These are phyloP conservation scores for Coregonus ussuriensis DNA, from an alignment of 2,797 vertebrate genomes.

Conservation along the genomic window DNA sequence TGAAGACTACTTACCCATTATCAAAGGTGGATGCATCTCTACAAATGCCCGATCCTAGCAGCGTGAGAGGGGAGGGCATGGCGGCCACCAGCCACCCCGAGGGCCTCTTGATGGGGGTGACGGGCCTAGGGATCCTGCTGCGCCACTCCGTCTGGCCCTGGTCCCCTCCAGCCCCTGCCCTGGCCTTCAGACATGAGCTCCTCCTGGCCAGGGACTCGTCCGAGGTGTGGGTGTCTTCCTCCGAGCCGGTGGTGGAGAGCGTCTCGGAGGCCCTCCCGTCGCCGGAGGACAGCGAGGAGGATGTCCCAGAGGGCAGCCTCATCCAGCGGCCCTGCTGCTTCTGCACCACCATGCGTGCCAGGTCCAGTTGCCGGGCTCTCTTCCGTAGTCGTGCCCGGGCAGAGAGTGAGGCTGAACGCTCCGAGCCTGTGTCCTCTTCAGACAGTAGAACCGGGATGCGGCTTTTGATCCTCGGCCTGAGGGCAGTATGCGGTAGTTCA, in stretches of 20 bases:
- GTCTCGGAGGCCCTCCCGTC: slow-evolving; percentile 86
- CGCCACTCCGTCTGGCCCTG: slow-evolving; percentile 59
- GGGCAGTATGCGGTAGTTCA: neutral
- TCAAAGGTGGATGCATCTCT: slow-evolving; percentile 65
- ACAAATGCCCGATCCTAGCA: slow-evolving; percentile 40
- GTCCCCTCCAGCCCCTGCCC: slow-evolving; percentile 59
- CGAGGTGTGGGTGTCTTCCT: slow-evolving; percentile 88
- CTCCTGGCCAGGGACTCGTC: slow-evolving; percentile 79
- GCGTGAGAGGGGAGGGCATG: slow-evolving; percentile 21
- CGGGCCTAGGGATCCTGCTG: slow-evolving; percentile 88
- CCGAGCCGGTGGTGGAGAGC: slow-evolving; percentile 85
- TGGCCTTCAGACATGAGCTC: slow-evolving; percentile 56
- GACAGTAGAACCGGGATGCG: slow-evolving; percentile 90
- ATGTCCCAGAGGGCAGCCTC: slow-evolving; percentile 82
- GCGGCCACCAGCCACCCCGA: slow-evolving; percentile 22
- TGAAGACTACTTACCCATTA: slow-evolving; percentile 75
- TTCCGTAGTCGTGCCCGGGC: slow-evolving; percentile 82
- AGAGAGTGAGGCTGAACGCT: slow-evolving; percentile 81
- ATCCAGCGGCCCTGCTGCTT: slow-evolving; percentile 85
- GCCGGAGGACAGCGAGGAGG: slow-evolving; percentile 86
- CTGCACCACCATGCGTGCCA: slow-evolving; percentile 87
- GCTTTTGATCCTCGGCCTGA: slow-evolving; percentile 75
- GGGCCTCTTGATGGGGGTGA: slow-evolving; percentile 59
- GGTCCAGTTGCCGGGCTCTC: slow-evolving; percentile 80
- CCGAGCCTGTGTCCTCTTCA: slow-evolving; percentile 87